These are phyloP conservation scores for Sisor rabdophorus DNA, from an alignment of 2,113 vertebrate genomes.

Conservation along the genomic window DNA sequence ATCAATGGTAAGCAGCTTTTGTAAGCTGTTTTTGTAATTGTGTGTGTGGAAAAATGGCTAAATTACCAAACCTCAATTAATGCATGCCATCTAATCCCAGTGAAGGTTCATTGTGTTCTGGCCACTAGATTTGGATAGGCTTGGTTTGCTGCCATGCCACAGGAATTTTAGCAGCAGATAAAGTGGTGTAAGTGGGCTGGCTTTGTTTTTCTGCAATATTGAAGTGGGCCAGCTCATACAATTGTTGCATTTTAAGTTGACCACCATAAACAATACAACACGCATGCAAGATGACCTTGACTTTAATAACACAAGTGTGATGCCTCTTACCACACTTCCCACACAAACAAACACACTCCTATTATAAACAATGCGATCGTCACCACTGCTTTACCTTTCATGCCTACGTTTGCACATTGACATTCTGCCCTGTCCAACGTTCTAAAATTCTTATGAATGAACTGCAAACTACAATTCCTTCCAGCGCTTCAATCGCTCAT, in stretches of 20 bases:
- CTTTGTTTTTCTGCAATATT: slow-evolving; percentile 5
- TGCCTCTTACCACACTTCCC: background rate
- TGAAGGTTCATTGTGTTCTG: background rate
- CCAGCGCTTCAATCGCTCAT: slow-evolving; percentile 4
- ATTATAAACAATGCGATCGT: slow-evolving; percentile 11
- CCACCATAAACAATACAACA: slow-evolving; percentile 11
- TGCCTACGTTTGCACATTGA: background rate
- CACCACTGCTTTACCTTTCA: background rate
- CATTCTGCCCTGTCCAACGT: background rate
- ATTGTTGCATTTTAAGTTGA: slow-evolving; percentile 2
- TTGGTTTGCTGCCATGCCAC: slow-evolving; percentile 8
- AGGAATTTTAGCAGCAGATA: background rate
- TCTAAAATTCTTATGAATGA: slow-evolving; percentile 15
- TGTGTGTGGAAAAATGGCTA: no score
- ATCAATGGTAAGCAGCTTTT: background rate
- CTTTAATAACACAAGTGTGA: slow-evolving; percentile 10
- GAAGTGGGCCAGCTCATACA: slow-evolving; percentile 5
- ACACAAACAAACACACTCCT: slow-evolving; percentile 2
- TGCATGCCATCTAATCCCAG: background rate
- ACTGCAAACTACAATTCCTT: slow-evolving; percentile 17
- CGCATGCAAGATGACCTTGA: background rate
- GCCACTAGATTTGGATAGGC: background rate
- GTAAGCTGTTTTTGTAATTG: no score
- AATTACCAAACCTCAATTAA: background rate
- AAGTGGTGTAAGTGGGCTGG: slow-evolving; percentile 21